Conservation (phyloP, 2,888 invertebrate genomes). For the Junonia oenone region DNA sequence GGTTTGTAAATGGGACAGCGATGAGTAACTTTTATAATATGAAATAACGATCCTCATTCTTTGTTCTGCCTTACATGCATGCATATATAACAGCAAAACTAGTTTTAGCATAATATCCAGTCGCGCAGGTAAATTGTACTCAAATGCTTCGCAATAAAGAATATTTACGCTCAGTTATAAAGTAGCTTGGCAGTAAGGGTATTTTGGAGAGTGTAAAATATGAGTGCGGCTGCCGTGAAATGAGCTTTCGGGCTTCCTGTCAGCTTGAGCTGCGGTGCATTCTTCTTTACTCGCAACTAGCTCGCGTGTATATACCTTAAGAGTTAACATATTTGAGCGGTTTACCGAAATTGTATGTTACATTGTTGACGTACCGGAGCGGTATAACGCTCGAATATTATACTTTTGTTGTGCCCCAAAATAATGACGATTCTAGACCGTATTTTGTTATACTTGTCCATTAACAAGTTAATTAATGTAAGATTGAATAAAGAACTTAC, state of each 20-base stretch:
- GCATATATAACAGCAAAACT: conserved; percentile 44
- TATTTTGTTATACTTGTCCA: background rate
- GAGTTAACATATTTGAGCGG: background rate
- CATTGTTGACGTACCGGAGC: too few species aligned
- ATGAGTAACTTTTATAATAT: conserved; percentile 35
- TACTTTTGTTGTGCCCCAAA: background rate
- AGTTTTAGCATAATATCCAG: conserved; percentile 38
- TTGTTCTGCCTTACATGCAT: conserved; percentile 42
- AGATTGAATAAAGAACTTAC: background rate
- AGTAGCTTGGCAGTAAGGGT: conserved; percentile 40
- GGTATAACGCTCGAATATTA: background rate
- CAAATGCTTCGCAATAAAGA: conserved; percentile 41
- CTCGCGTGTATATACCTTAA: conserved; percentile 15
- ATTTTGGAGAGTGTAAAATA: conserved; percentile 65
- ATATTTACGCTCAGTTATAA: conserved; percentile 39
- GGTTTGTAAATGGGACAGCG: conserved; percentile 21
- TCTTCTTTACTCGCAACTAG: conserved; percentile 35
- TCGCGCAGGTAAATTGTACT: conserved; percentile 42
- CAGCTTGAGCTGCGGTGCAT: conserved; percentile 44
- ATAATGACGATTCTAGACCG: background rate
- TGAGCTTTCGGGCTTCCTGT: conserved; percentile 56
- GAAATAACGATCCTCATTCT: conserved; percentile 38
- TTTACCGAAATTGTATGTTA: background rate
- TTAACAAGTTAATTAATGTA: too few species aligned
- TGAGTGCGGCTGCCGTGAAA: conserved; percentile 67